A percentile compares a stretch with the other conserved stretches of the same genome.
phyloP scores from a whole-genome alignment of 2,113 vertebrate species.

The Emberiza fucata region DNA sequence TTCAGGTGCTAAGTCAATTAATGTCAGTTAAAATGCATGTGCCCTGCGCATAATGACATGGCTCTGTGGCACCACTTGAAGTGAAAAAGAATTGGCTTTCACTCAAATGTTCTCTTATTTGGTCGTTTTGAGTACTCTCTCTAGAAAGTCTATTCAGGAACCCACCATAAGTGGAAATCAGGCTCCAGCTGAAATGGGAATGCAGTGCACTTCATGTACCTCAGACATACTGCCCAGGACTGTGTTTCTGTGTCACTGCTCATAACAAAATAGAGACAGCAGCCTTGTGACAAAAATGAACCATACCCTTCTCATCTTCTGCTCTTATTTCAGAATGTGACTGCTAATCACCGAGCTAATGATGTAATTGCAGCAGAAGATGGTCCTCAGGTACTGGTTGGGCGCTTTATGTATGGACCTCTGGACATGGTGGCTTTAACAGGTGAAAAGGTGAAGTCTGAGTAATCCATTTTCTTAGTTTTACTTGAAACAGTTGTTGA shows the following conservation, averaged over 20 bases:
- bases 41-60: neutral
- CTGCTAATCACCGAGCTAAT: constrained; percentile 93
- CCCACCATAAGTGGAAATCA: neutral
- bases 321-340: constrained; percentile 84
- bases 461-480: neutral
- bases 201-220: neutral
- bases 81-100: neutral
- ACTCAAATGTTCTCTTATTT: neutral
- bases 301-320: neutral
- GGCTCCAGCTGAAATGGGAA: neutral
- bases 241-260: neutral
- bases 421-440: constrained; percentile 98
- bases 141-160: neutral
- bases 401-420: constrained; percentile 98
- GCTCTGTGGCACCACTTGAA: neutral
- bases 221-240: neutral
- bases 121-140: neutral
- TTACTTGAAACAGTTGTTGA: neutral
- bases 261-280: neutral
- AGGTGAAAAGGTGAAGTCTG: constrained; percentile 87
- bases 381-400: constrained; percentile 87
- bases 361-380: constrained; percentile 92
- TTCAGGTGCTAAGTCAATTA: neutral
- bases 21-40: neutral
- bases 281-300: neutral